phyloP scores from a whole-genome alignment of 2,888 invertebrate genomes.

The Limnephilus marmoratus region DNA sequence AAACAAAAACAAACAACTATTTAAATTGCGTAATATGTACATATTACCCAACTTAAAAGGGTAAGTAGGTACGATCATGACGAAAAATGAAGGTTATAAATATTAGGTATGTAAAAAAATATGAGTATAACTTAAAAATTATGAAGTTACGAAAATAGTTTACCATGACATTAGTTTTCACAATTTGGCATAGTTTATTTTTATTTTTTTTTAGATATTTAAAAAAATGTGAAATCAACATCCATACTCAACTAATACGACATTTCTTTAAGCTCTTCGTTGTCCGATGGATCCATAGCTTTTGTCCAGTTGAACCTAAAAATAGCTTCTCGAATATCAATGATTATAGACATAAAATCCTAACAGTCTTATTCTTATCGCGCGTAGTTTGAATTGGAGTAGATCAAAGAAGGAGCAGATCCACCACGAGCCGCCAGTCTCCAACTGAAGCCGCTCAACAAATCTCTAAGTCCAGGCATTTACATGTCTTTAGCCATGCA shows the following conservation, averaged over 20 bases:
- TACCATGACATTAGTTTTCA: too few relatives aligned
- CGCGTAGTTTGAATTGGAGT: not conserved
- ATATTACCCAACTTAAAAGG: too few relatives aligned
- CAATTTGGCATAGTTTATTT: too few relatives aligned
- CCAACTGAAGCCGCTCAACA: not conserved
- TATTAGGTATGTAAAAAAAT: too few relatives aligned
- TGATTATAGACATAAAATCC: not conserved
- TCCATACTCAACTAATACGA: not conserved
- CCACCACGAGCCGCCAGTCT: slow-evolving; percentile 5
- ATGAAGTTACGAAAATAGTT: too few relatives aligned
- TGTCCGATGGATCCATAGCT: not conserved
- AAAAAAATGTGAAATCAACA: too few relatives aligned
- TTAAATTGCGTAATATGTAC: too few relatives aligned
- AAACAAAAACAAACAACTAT: too few relatives aligned
- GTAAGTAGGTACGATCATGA: too few relatives aligned
- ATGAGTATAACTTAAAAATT: too few relatives aligned
- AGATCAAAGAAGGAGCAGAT: not conserved
- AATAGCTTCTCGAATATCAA: not conserved
- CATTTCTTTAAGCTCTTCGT: not conserved
- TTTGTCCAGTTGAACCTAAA: not conserved
- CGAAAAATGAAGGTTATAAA: too few relatives aligned
- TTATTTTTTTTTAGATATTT: too few relatives aligned
- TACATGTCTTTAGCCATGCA: slow-evolving; percentile 48
- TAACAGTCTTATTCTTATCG: not conserved
- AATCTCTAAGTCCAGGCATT: slow-evolving; percentile 32